Evolutionary conservation across 2,888 invertebrate species (phyloP), one percentile per base, ranked within the genome.

Genomic region (Rotaria socialis): DNA sequence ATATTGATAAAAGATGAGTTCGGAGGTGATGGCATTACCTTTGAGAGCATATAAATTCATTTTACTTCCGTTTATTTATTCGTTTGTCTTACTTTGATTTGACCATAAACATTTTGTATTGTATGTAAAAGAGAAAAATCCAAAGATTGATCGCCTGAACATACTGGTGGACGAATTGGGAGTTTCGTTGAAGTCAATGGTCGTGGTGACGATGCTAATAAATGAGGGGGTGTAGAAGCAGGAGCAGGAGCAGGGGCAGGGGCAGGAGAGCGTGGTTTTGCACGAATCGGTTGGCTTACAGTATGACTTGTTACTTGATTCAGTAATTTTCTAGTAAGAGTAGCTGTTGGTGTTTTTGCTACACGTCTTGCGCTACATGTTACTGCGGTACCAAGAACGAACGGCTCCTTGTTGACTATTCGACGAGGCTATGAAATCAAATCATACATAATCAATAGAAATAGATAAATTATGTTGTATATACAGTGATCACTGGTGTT

Each of bases 1-100:
- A 67, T 35, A 6, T 35, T 16, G 0, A 67, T 3, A 19, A 67
- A 67, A 4, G 80, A 80, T 11, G 80, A 24, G n/a, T 80, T 80
- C 14, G 80, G 80, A n/a, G 80, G 47, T 80, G 80, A 80, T 80
- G 80, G 47, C 80, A 80, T 80, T 41, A 47, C 16, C 67, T 67
- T 35, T 35, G 35, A 0, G 22, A 56, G 4, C 3, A 55, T 55
- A 55, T 55, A 7, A 22, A 19, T 6, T 3, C 4, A 22, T 55
- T 22, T 55, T 22, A 6, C 7, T 22, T 55, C 19, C 3, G 1
- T 67, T 67, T 22, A 8, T 56, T 24, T 24, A 22, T 24, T 7
- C 8, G 24, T 7, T 67, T 35, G 1, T 35, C 14, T 67, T 67
- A 67, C 47, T 47, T 80, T 80, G 14, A 80, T 47, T 80, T 80